Evolutionary conservation across 2,797 vertebrate genomes (phyloP), one percentile per base, ranked within the genome.

Genomic region (Takifugu ocellatus): DNA sequence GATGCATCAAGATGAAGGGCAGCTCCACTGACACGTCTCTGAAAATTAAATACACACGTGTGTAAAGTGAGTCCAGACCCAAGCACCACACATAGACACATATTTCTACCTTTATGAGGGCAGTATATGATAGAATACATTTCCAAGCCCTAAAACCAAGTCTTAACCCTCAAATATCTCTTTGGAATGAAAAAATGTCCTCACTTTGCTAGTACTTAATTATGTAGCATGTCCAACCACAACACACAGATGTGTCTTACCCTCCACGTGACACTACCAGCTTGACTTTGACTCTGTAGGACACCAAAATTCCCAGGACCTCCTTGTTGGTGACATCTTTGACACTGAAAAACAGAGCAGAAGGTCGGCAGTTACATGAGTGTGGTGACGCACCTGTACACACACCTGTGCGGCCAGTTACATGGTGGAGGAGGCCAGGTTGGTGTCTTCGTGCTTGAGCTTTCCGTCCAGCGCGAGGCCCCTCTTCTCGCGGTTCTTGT

Each of bases 241-340:
- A 11, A 33, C 6, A 33, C 6, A 33, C 31, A 33, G 6, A 68
- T 46, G 61, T 64, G 26, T 67, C 61, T 56, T 84, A 99, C 96
- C 96, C 96, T 75, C 96, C 96, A 55, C 96, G 91, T 2, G 96
- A 97, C 15, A 99, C 93, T 66, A 98, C 96, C 90, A 99, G 89
- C 88, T 99, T 99, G 74, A 96, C 94, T 81, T 98, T 99, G 63
- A 99, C 96, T 81, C 97, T 95, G 90, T 99, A 99, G 47, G 96
- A 99, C 29, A 99, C 96, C 5, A 99, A 93, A 58, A 98, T 98
- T 9, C 96, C 96, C 77, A 98, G 72, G 69, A 98, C 93, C 81
- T 99, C 96, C 69, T 97, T 96, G 82, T 95, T 98, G 84, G 95
- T 95, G 6, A 94, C 93, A 5, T 99, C 96, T 82, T 95, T 93